Percentiles rank a stretch among this genome's conserved stretches.
phyloP scores from a whole-genome alignment of 2,797 vertebrate genomes.

The Oryzias sinensis region DNA sequence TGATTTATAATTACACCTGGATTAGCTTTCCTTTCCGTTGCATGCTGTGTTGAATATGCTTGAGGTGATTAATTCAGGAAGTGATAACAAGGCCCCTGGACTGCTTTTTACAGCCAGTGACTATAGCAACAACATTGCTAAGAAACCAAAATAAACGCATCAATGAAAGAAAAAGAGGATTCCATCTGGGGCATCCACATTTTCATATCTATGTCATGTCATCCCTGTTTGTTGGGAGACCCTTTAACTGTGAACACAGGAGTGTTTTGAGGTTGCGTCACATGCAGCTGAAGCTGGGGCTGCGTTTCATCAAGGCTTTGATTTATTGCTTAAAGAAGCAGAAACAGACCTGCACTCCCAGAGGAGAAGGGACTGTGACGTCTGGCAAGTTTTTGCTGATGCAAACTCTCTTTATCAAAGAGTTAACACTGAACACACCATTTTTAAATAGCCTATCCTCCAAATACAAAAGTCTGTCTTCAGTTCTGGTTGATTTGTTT shows the following conservation, averaged over 20 bases:
- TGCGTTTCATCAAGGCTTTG: constrained; percentile 64
- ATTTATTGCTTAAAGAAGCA: constrained; percentile 76
- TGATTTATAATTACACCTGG: constrained; percentile 12
- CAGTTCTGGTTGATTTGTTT: background rate
- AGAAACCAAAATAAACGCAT: constrained; percentile 5
- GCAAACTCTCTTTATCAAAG: constrained; percentile 53
- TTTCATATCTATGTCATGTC: constrained; percentile 10
- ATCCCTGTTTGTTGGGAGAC: constrained; percentile 32
- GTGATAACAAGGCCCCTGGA: constrained; percentile 26
- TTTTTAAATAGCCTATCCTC: constrained; percentile 28
- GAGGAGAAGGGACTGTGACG: constrained; percentile 61
- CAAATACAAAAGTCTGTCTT: constrained; percentile 8
- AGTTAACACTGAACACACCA: constrained; percentile 45
- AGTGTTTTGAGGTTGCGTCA: constrained; percentile 19
- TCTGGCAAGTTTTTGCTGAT: constrained; percentile 64
- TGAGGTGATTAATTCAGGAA: constrained; percentile 45
- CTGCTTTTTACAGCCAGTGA: constrained; percentile 38
- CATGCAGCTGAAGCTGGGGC: constrained; percentile 50
- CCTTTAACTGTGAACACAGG: constrained; percentile 24
- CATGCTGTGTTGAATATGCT: constrained; percentile 20
- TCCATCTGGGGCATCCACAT: background rate
- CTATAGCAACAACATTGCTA: constrained; percentile 46
- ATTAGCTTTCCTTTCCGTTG: constrained; percentile 11
- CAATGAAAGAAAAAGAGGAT: constrained; percentile 12
- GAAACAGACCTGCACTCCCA: constrained; percentile 69